Evolutionary conservation across 2,888 invertebrate genomes (phyloP).

Genomic region (Hyles lineata): DNA sequence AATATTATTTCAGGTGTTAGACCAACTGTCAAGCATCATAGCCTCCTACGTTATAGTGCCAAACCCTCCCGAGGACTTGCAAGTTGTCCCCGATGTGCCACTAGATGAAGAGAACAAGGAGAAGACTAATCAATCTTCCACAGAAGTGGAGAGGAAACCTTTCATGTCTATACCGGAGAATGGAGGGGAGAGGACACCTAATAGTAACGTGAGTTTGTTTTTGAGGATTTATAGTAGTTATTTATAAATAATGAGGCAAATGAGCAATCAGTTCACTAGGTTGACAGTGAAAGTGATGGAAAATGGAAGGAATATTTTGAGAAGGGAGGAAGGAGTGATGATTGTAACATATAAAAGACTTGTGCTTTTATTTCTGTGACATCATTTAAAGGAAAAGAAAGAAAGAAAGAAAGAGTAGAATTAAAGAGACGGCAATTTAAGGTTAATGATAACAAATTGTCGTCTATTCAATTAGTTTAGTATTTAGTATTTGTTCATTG

Average conservation of each 20-base stretch:
- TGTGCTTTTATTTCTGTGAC: too few species aligned
- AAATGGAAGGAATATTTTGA: too few species aligned
- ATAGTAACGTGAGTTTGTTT: conserved; percentile 58
- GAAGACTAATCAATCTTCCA: conserved; percentile 51
- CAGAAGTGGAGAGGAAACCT: conserved; percentile 61
- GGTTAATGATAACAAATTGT: too few species aligned
- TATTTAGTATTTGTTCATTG: neutral
- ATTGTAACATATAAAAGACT: too few species aligned
- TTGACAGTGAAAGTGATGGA: neutral
- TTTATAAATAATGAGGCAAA: too few species aligned
- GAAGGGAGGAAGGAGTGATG: too few species aligned
- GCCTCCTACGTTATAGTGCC: conserved; percentile 78
- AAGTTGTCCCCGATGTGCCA: conserved; percentile 85
- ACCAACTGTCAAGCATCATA: conserved; percentile 84
- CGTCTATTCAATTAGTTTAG: neutral
- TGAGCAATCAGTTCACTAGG: too few species aligned
- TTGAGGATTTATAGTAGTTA: neutral
- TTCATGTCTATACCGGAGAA: conserved; percentile 58
- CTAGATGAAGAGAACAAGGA: conserved; percentile 65
- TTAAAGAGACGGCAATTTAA: too few species aligned
- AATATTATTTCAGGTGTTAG: conserved; percentile 72
- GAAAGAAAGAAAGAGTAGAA: too few species aligned
- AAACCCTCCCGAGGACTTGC: conserved; percentile 77
- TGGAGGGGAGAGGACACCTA: conserved; percentile 59
- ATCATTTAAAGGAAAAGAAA: too few species aligned